Evolutionary conservation across 2,888 invertebrate species (phyloP), one percentile per base, ranked within the genome.

Genomic region (Andrena marginata): DNA sequence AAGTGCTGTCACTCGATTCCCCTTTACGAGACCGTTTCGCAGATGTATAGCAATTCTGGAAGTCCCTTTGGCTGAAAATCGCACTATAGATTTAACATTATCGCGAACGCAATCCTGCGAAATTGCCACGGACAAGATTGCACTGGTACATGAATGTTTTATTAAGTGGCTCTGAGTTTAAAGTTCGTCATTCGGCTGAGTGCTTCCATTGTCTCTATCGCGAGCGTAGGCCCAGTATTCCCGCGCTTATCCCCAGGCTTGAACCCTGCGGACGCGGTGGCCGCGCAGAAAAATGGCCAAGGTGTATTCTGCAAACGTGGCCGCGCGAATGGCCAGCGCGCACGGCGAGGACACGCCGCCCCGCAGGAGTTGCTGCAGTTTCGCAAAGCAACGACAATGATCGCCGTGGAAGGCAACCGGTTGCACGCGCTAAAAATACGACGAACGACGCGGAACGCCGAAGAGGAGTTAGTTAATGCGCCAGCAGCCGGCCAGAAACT

Each of bases 331-430:
- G 42, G 60, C 35, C n/a, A 13, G 67, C 42, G 31, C 16, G 42
- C 62, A 51, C 10, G 23, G 48, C 51, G 33, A 26, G 56, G 70
- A 42, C 76, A 73, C 68, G 78, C 74, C 23, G 75, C 73, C 54
- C 80, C 73, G 82, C 82, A 82, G 84, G 85, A 87, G 87, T 87
- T 82, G 86, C 84, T 56, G 80, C 80, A 86, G 89, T 92, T 92
- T 92, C 88, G 92, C 91, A 87, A 91, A 90, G 90, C 90, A 85
- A 93, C 92, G 93, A 93, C 93, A 93, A 93, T 93, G 93, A 93
- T 93, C 91, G 88, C 91, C 80, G 77, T 82, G 79, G 81, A 87
- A 89, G 90, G 92, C 92, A 93, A 93, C 93, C 93, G 93, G 93
- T 93, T 93, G 93, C 91, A 89, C 85, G 88, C 89, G 91, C 90